Percentiles rank a stretch among this genome's conserved stretches.
These are phyloP conservation scores for Glandiceps talaboti DNA, from an alignment of 53 echinoderm and acorn worm genomes.

Conservation along the genomic window DNA sequence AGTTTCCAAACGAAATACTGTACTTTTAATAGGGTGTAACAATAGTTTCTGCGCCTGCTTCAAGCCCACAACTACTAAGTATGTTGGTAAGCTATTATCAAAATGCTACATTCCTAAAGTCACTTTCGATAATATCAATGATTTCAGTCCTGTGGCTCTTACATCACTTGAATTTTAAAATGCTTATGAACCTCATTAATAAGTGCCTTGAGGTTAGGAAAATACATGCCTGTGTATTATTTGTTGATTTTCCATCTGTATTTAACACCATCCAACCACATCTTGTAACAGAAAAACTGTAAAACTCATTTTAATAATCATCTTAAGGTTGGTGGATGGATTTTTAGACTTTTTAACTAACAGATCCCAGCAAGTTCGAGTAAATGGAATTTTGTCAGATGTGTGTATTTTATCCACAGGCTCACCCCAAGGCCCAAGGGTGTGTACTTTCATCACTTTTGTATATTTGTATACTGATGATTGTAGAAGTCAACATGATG, in stretches of 20 bases:
- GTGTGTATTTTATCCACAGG: not conserved
- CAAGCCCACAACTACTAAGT: no score
- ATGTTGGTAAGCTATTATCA: no score
- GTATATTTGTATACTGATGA: constrained; percentile 4
- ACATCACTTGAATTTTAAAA: no score
- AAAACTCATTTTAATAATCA: no score
- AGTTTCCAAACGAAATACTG: no score
- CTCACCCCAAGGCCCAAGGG: constrained; percentile 3
- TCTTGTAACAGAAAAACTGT: not conserved
- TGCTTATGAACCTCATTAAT: not conserved
- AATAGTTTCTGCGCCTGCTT: no score
- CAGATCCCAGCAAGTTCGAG: not conserved
- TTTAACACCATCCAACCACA: not conserved
- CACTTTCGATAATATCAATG: no score
- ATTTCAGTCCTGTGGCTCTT: no score
- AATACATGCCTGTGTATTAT: not conserved
- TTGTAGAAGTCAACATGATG: not conserved
- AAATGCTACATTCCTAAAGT: no score
- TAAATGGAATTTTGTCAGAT: no score
- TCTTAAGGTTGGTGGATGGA: not conserved
- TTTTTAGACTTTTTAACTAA: not conserved
- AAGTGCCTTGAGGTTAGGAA: not conserved
- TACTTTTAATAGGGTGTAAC: no score
- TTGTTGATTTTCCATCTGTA: not conserved
- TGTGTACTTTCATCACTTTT: not conserved